Conservation (phyloP, 2,113 vertebrate species). For the Craseonycteris thonglongyai region DNA sequence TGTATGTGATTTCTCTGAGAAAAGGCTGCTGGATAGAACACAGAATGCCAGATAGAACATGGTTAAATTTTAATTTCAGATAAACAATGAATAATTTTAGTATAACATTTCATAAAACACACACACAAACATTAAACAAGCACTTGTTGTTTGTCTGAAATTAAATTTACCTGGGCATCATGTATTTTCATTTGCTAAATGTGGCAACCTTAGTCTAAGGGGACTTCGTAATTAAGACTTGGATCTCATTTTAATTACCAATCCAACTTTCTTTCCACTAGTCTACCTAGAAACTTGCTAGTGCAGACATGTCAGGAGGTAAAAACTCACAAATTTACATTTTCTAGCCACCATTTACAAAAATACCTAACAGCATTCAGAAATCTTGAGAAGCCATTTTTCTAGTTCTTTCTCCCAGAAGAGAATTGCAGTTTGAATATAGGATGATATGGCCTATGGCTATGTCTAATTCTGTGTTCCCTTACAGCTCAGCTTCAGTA, state of each 20-base stretch:
- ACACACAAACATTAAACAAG: not conserved
- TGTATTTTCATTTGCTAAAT: not conserved
- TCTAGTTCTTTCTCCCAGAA: not conserved
- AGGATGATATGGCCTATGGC: not conserved
- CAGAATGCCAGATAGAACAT: not conserved
- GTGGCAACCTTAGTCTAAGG: not conserved
- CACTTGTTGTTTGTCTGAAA: not conserved
- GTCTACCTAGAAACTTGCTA: not conserved
- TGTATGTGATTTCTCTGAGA: not conserved
- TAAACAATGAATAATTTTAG: not conserved
- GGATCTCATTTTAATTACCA: not conserved
- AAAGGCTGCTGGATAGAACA: not conserved
- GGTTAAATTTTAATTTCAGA: conserved; percentile 2
- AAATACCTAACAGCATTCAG: not conserved
- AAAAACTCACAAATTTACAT: not conserved
- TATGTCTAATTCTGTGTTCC: conserved; percentile 10
- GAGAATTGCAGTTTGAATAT: not conserved
- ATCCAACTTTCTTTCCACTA: not conserved
- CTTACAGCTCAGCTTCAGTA: not conserved
- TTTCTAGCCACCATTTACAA: not conserved
- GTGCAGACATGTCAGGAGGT: not conserved
- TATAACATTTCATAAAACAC: not conserved
- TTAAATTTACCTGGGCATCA: not conserved
- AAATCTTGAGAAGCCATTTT: not conserved
- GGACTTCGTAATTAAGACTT: not conserved